These are phyloP conservation scores for Agrilus biguttatus DNA, from an alignment of 2,888 invertebrate species.

Conservation along the genomic window DNA sequence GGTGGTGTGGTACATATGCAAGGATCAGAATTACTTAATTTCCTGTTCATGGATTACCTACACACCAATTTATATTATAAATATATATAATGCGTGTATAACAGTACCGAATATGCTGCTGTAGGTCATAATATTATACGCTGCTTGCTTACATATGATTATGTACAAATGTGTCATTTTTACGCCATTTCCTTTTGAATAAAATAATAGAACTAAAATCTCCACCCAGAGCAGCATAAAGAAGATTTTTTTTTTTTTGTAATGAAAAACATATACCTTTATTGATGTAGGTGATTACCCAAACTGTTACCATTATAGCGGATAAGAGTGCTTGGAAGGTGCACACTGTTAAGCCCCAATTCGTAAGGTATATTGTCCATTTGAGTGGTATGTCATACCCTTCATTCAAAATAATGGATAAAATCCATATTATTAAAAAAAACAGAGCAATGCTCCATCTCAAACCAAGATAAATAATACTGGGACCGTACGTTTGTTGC, in stretches of 20 bases:
- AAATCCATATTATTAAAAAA: constrained; percentile 25
- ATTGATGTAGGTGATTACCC: constrained; percentile 38
- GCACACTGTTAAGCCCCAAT: constrained; percentile 52
- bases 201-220: no score
- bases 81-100: no score
- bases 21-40: no score
- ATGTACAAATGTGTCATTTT: no score
- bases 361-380: constrained; percentile 61
- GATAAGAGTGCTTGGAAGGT: constrained; percentile 41
- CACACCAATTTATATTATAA: no score
- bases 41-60: no score
- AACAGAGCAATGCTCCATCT: constrained; percentile 42
- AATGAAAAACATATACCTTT: constrained; percentile 56
- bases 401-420: constrained; percentile 27
- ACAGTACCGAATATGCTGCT: no score
- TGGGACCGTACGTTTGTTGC: constrained; percentile 38
- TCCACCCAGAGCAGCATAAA: no score
- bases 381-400: constrained; percentile 34
- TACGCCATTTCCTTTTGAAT: no score
- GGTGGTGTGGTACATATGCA: no score
- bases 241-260: constrained; percentile 15
- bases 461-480: constrained; percentile 31
- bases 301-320: constrained; percentile 16
- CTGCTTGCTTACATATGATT: no score
- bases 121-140: no score